phyloP scores from a whole-genome alignment of 2,888 invertebrate genomes.

The Epinotia nisella region DNA sequence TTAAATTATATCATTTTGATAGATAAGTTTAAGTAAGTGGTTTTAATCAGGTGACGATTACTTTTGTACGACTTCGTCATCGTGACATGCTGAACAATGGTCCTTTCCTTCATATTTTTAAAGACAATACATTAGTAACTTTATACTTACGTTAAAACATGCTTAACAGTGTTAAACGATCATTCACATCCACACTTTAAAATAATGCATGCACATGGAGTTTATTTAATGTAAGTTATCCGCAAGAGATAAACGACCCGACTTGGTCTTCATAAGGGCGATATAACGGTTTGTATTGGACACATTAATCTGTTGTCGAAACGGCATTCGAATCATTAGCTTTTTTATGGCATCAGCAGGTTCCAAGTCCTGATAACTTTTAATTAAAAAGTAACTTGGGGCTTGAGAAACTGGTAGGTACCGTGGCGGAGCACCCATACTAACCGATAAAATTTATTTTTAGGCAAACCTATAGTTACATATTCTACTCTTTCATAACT shows the following conservation, averaged over 20 bases:
- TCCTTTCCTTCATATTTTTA: conserved; percentile 9
- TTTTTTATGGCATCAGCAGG: conserved; percentile 29
- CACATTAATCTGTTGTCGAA: conserved; percentile 45
- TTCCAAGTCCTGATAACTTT: conserved; percentile 28
- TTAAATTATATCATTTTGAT: no score
- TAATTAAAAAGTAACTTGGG: conserved; percentile 34
- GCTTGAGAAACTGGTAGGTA: conserved; percentile 15
- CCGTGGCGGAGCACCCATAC: no score
- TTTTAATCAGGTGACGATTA: no score
- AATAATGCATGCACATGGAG: conserved; percentile 23
- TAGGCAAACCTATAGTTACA: no score
- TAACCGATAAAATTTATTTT: no score
- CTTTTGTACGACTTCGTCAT: neutral
- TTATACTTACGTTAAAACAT: neutral
- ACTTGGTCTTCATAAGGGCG: conserved; percentile 45
- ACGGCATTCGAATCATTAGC: conserved; percentile 30
- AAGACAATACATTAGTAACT: conserved; percentile 16
- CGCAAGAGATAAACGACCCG: conserved; percentile 44
- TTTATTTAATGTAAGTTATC: conserved; percentile 39
- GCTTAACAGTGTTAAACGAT: conserved; percentile 20
- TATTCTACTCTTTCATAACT: no score
- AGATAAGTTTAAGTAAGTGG: no score
- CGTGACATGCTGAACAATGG: neutral
- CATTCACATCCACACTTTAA: conserved; percentile 24
- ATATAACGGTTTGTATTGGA: conserved; percentile 48